Evolutionary conservation across 2,888 invertebrate genomes (phyloP), one percentile per base, ranked within the genome.

Genomic region (Thereva unica): DNA sequence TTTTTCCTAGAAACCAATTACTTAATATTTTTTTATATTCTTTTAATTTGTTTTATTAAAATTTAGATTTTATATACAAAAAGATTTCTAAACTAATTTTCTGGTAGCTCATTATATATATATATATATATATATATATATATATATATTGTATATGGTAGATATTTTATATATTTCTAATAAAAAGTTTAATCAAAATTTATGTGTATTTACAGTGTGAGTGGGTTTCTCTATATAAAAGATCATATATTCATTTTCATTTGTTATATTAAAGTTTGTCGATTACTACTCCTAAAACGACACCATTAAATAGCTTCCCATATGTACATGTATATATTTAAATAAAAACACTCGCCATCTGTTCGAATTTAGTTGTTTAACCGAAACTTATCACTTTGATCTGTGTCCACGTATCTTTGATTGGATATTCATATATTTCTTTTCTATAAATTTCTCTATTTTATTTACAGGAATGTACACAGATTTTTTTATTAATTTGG

Each of bases 1-100:
- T 59, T 61, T 61, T 61, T 40, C 40, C 61, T 61, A 61, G 61
- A 61, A 61, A 50, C 61, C 49, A 61, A 61, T 50, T 61, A 50
- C 45, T 44, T 61, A 40, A 55, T 23, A 55, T 55, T 41, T 50
- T 50, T 37, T 59, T 23, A 12, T 55, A 41, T 47, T 37, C 8
- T 47, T 59, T 47, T 59, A 10, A 61, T 23, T 23, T 23, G 23
- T 23, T 23, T 23, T 23, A 23, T 23, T 23, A 61, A 61, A 41
- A 50, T 41, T 61, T 40, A 61, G 50, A 38, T 23, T 47, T 45
- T 61, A 61, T 61, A 40, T 61, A 61, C 61, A 61, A 61, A 61
- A 61, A 61, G 35, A 50, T 53, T 10, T 50, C 61, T 61, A 61
- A 61, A 61, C 61, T 61, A 50, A 50, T 41, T n/a, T 49, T 41